Evolutionary conservation across 1,140 invertebrate genomes (phyloP).

Genomic region (Heliconius hewitsoni): DNA sequence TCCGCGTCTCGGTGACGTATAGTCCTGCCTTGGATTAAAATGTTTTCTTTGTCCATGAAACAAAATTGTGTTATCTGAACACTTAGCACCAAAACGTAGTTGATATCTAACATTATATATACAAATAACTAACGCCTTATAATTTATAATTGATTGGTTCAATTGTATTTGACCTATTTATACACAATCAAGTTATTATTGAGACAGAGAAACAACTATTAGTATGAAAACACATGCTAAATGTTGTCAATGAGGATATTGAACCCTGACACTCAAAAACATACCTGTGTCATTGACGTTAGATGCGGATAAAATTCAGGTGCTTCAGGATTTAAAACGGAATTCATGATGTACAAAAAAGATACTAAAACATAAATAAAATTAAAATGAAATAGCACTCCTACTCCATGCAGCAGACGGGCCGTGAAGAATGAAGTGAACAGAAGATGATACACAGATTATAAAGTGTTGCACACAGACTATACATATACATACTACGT

Average conservation of each 20-base stretch:
- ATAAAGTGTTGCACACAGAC: conserved; percentile 13
- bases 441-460: conserved; percentile 31
- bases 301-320: conserved; percentile 65
- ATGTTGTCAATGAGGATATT: conserved; percentile 35
- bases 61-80: conserved; percentile 31
- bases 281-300: conserved; percentile 59
- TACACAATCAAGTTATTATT: conserved; percentile 27
- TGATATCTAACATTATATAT: conserved; percentile 14
- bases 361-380: conserved; percentile 36
- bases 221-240: conserved; percentile 53
- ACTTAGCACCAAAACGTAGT: conserved; percentile 24
- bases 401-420: conserved; percentile 44
- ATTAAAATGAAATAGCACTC: conserved; percentile 43
- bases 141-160: conserved; percentile 23
- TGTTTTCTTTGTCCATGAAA: conserved; percentile 45
- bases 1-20: neutral
- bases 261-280: conserved; percentile 37
- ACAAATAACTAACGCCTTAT: neutral
- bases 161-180: conserved; percentile 33
- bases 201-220: conserved; percentile 32
- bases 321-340: conserved; percentile 64
- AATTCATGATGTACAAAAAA: conserved; percentile 58
- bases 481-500: neutral
- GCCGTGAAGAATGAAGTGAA: conserved; percentile 50
- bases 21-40: conserved; percentile 11